Conservation (phyloP, 2,888 invertebrate genomes). For the Parelbella ahira region DNA sequence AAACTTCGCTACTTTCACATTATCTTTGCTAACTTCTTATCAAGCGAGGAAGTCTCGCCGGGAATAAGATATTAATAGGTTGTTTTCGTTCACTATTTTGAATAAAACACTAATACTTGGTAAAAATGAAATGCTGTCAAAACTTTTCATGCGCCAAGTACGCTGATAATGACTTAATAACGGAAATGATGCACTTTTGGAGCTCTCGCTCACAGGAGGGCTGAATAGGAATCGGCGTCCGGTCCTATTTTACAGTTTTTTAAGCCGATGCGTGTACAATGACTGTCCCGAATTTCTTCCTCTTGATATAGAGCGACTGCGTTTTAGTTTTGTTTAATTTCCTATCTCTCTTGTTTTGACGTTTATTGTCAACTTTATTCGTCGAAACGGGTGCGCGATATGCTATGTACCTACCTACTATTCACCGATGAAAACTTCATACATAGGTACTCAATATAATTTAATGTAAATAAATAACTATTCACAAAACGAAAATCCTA, state of each 20-base stretch:
- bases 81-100: conserved; percentile 1
- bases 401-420: too few species aligned
- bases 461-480: too few species aligned
- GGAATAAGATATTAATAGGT: conserved; percentile 4
- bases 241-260: conserved; percentile 64
- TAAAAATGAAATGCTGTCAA: conserved; percentile 18
- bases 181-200: conserved; percentile 45
- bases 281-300: conserved; percentile 52
- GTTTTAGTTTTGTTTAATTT: conserved; percentile 77
- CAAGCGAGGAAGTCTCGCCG: too few species aligned
- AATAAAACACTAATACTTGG: conserved; percentile 14
- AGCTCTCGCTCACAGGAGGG: conserved; percentile 61
- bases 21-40: neutral
- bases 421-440: too few species aligned
- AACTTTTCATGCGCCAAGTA: conserved; percentile 32
- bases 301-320: conserved; percentile 60
- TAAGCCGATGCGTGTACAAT: conserved; percentile 40
- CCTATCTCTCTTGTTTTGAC: conserved; percentile 72
- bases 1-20: neutral
- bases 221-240: conserved; percentile 63
- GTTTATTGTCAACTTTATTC: conserved; percentile 64
- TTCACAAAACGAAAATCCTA: too few species aligned
- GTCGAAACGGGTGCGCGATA: too few species aligned
- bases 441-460: too few species aligned
- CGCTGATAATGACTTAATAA: too few species aligned